Conservation (phyloP, 2,113 vertebrate genomes). For the Erythrolamprus reginae region DNA sequence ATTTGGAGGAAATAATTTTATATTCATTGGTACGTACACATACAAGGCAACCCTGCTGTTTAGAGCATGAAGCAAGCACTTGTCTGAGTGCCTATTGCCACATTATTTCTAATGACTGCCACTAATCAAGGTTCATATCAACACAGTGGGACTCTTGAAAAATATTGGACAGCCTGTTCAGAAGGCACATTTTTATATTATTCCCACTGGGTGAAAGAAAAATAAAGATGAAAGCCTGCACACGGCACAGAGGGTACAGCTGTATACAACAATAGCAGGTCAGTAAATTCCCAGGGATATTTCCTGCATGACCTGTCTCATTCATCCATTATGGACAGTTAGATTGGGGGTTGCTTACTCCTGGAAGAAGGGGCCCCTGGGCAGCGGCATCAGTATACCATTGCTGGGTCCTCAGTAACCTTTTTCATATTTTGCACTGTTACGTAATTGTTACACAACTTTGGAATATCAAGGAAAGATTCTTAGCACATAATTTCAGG, state of each 20-base stretch:
- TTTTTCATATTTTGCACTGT: background rate
- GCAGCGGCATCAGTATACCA: background rate
- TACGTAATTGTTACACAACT: background rate
- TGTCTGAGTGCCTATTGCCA: background rate
- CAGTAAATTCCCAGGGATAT: background rate
- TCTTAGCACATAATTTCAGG: background rate
- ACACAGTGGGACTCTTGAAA: background rate
- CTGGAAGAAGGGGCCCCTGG: background rate
- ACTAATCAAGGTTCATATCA: background rate
- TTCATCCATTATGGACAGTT: background rate
- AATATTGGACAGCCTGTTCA: background rate
- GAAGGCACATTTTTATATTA: background rate
- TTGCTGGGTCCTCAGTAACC: background rate
- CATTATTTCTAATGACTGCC: background rate
- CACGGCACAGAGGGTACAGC: background rate
- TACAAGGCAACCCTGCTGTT: background rate
- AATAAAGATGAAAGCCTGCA: background rate
- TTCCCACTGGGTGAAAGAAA: background rate
- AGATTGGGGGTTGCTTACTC: background rate
- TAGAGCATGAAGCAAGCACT: background rate
- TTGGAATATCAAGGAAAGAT: background rate
- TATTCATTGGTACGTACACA: background rate
- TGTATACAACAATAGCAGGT: background rate
- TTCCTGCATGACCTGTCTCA: background rate
- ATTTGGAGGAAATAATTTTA: background rate